Conservation (phyloP, 2,888 invertebrate species). For the Eupithecia abbreviata region DNA sequence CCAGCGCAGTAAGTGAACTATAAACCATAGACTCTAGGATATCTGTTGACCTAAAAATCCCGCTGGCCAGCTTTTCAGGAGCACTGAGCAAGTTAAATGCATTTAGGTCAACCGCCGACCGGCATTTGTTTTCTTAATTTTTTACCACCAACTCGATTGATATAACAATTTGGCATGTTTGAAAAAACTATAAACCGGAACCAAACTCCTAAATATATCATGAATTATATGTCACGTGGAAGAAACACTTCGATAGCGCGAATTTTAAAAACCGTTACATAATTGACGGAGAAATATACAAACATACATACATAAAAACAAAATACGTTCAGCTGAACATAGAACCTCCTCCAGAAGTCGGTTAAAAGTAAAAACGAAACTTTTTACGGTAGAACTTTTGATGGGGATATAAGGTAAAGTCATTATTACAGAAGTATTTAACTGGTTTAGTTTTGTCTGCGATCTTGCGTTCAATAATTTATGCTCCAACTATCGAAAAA, state of each 20-base stretch:
- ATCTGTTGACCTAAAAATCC: neutral
- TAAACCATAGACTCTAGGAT: neutral
- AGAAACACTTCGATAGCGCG: no score
- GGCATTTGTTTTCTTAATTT: neutral
- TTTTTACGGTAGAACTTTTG: neutral
- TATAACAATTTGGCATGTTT: no score
- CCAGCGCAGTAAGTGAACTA: neutral
- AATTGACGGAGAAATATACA: no score
- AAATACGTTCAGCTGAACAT: no score
- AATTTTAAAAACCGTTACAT: no score
- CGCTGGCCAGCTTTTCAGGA: neutral
- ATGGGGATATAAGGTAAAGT: neutral
- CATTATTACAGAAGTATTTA: neutral
- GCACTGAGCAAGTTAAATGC: slow-evolving; percentile 4
- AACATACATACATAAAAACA: no score
- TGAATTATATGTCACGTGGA: no score
- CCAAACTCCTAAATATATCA: no score
- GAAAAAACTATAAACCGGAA: no score
- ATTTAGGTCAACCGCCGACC: slow-evolving; percentile 4
- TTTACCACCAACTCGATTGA: neutral
- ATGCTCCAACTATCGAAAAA: neutral
- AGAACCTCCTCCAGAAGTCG: no score
- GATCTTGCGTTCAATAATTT: neutral
- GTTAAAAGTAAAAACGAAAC: neutral
- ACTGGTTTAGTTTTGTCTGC: neutral